Evolutionary conservation across 1,140 invertebrate genomes (phyloP).

Genomic region (Diabrotica undecimpunctata): DNA sequence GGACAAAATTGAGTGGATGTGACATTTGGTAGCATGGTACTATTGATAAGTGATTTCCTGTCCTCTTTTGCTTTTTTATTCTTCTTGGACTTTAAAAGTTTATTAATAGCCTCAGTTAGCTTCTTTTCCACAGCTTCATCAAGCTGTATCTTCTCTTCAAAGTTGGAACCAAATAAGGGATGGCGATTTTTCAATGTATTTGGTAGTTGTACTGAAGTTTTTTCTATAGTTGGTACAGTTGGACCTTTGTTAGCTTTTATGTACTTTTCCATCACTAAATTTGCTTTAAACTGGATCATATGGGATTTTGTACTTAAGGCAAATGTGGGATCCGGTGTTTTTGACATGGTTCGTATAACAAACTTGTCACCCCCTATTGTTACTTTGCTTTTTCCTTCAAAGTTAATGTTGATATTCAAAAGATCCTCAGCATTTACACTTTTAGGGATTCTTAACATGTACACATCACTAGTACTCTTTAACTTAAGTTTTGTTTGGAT

Average conservation of each 20-base stretch:
- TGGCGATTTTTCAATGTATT: conserved; percentile 26
- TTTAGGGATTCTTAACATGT: conserved; percentile 25
- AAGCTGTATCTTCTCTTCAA: conserved; percentile 25
- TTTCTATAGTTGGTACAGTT: conserved; percentile 5
- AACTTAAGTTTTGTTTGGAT: conserved; percentile 3
- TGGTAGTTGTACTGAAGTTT: conserved; percentile 14
- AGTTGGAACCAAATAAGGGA: conserved; percentile 30
- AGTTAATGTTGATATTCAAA: conserved; percentile 16
- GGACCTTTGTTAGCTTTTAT: conserved; percentile 15
- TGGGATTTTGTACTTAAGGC: conserved; percentile 10
- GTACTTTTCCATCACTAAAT: conserved; percentile 19
- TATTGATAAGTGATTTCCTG: conserved; percentile 15
- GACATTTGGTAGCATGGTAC: conserved; percentile 14
- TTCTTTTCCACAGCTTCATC: conserved; percentile 25
- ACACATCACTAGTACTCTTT: conserved; percentile 1
- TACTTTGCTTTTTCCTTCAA: conserved; percentile 16
- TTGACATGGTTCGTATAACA: conserved; percentile 20
- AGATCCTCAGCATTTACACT: conserved; percentile 23
- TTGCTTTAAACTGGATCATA: conserved; percentile 18
- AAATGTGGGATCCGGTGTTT: conserved; percentile 19
- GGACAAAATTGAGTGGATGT: conserved; percentile 10
- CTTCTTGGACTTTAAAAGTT: conserved; percentile 10
- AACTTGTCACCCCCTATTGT: conserved; percentile 26
- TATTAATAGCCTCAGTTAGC: conserved; percentile 22
- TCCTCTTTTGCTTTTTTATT: conserved; percentile 18